Base-by-base conservation (phyloP, 1,140 invertebrate species). In the Ostrea denselamellosa region DNA sequence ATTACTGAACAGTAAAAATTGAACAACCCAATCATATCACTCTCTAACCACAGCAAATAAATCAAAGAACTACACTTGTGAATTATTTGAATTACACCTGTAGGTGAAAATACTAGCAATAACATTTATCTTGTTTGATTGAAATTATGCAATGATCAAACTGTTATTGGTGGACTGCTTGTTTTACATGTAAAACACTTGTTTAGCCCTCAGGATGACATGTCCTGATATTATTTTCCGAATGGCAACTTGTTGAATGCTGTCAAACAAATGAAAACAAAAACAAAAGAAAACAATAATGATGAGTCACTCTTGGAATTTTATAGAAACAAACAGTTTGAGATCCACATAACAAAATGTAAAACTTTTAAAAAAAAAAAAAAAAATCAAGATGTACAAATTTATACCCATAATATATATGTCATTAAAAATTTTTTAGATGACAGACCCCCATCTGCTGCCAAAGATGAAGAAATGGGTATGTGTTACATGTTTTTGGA, bases 371-470 rank as follows among this genome's bases (percentile, higher is more conserved):
- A 56, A 56, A 56, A 12, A 17, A 56, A 56, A 56, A 56, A 12
- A 10, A 56, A 77, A 12, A 25, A 4, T 34, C 3, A 17, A 3
- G 14, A 17, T 77, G 5, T 2, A 77, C 3, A 77, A 19, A 14
- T n/a, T 19, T 77, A 34, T 25, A 7, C n/a, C 28, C 9, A 25
- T 22, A 44, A 44, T 44, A 44, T 44, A 44, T 44, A 44, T 44
- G 25, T 22, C 5, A 77, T 34, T 8, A 22, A n/a, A 34, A 10
- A 19, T 3, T 53, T 8, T 83, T 44, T 34, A 83, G 81, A 83
- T 52, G 44, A 83, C 7, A 83, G 81, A n/a, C 81, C 81, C 9
- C 44, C 81, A n/a, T 83, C 81, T 83, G 81, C 81, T 54, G 68
- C 28, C 17, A 17, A 9, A 25, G 82, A 62, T 19, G 71, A 53